Percentiles rank a stretch among this genome's conserved stretches.
Evolutionary conservation across 2,797 vertebrate genomes (phyloP).

Genomic region (Odontamblyopus lacepedii): DNA sequence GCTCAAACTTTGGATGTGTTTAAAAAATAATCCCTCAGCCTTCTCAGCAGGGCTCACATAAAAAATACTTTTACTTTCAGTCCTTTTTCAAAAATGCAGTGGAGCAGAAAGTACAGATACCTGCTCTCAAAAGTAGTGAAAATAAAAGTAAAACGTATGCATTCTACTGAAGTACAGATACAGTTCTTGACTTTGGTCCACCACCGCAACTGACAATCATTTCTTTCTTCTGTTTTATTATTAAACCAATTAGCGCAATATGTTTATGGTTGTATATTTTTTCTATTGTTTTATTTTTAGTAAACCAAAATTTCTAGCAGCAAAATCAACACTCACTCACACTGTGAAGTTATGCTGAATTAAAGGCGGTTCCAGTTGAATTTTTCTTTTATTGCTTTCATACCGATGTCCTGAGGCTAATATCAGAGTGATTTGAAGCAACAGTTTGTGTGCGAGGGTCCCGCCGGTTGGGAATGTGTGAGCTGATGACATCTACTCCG

Average conservation of each 20-base stretch:
- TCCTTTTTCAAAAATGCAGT: too few species aligned
- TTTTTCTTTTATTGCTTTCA: slow-evolving; percentile 57
- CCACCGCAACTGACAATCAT: too few species aligned
- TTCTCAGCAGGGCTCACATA: too few species aligned
- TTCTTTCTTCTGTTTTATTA: background rate
- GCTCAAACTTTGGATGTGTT: too few species aligned
- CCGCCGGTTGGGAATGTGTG: slow-evolving; percentile 58
- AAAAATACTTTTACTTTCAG: too few species aligned
- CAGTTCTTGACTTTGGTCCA: too few species aligned
- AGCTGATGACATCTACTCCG: slow-evolving; percentile 72
- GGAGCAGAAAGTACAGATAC: too few species aligned
- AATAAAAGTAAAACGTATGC: too few species aligned
- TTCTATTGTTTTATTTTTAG: background rate
- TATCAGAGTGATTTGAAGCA: slow-evolving; percentile 51
- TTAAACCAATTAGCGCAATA: background rate
- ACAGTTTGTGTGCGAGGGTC: slow-evolving; percentile 50
- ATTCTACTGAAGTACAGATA: too few species aligned
- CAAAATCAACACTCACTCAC: background rate
- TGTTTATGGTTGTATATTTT: background rate
- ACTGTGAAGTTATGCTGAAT: slow-evolving; percentile 27
- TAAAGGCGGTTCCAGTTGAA: slow-evolving; percentile 36
- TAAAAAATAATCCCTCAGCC: too few species aligned
- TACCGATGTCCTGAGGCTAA: slow-evolving; percentile 45
- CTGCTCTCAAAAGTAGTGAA: too few species aligned
- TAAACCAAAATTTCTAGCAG: too few species aligned